phyloP scores from a whole-genome alignment of 2,888 invertebrate genomes.

The Ectemnius cavifrons region DNA sequence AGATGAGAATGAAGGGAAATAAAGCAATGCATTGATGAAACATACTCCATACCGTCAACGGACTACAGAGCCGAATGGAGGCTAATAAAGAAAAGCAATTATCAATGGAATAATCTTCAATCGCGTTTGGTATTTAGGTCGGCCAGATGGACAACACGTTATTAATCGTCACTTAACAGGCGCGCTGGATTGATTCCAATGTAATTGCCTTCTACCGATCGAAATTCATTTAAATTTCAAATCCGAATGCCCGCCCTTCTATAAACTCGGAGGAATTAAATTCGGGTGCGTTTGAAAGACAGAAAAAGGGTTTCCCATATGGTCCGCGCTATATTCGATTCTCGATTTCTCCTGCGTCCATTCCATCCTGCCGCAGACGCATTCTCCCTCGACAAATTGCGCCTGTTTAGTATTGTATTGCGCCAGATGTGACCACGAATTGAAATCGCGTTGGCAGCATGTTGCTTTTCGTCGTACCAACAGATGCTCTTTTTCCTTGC shows the following conservation, averaged over 20 bases:
- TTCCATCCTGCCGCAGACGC: neutral
- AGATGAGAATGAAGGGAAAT: too few species aligned
- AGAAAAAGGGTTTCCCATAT: too few species aligned
- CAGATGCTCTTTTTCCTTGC: too few species aligned
- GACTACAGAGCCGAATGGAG: too few species aligned
- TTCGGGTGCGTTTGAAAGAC: too few species aligned
- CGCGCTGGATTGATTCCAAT: neutral
- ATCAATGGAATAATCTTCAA: constrained; percentile 2
- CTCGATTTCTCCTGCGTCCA: neutral
- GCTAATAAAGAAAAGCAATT: neutral
- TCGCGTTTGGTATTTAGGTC: neutral
- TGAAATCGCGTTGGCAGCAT: neutral
- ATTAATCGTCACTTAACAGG: neutral
- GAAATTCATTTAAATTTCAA: neutral
- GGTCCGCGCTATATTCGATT: neutral
- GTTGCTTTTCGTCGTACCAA: too few species aligned
- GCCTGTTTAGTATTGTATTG: neutral
- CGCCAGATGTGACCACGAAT: neutral
- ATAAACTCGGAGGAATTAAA: too few species aligned
- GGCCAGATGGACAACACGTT: neutral
- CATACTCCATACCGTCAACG: too few species aligned
- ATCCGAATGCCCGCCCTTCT: neutral
- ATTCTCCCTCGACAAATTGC: neutral
- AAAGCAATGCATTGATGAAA: too few species aligned
- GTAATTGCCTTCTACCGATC: neutral